Base-by-base conservation (phyloP, 30 jellyfish, hydroid and myxozoan genomes). In the Pelagia noctiluca region DNA sequence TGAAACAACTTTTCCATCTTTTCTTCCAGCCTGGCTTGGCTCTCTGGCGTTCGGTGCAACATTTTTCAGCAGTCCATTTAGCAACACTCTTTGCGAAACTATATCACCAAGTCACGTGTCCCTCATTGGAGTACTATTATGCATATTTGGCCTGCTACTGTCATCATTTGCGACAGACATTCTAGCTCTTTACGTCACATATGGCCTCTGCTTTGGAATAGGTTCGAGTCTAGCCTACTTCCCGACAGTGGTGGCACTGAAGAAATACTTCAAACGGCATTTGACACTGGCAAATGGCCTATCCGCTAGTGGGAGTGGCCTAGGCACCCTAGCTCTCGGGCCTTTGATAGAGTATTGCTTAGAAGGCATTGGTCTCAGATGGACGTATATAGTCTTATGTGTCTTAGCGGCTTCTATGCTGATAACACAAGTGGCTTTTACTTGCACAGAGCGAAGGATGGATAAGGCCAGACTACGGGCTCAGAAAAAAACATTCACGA, bases 281-380 rank as follows among this genome's bases (percentile, higher is more conserved):
- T 85, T 85, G 46, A 67, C 79, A 22, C 82, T 85, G 23, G 96
- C 96, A 0, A 85, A 85, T 65, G 96, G 96, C 63, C 29, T 85
- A 3, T 62, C 96, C 0, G 85, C 96, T 0, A 85, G 96, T 76
- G 96, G 89, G 21, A 85, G 96, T 85, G 96, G 89, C 23, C 48
- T 85, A 24, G 89, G 96, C 32, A 85, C 89, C 0, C 53, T 85
- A 30, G 76, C 86, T 7, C 50, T 76, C 19, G 87, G 85, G 32
- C 96, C 85, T 1, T 29, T 85, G 0, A 64, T 85, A 0, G 86
- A 68, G 28, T 22, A 50, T 28, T 75, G 75, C 29, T 35, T 85
- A 35, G 82, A 65, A 2, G 66, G 25, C 63, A 8, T 74, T 53
- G 96, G 96, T 10, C 74, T 85, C 0, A 67, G 71, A 13, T 85